A percentile compares a stretch with the other conserved stretches of the same genome.
Evolutionary conservation across 2,888 invertebrate species (phyloP).

Genomic region (Andrena trimmerana): DNA sequence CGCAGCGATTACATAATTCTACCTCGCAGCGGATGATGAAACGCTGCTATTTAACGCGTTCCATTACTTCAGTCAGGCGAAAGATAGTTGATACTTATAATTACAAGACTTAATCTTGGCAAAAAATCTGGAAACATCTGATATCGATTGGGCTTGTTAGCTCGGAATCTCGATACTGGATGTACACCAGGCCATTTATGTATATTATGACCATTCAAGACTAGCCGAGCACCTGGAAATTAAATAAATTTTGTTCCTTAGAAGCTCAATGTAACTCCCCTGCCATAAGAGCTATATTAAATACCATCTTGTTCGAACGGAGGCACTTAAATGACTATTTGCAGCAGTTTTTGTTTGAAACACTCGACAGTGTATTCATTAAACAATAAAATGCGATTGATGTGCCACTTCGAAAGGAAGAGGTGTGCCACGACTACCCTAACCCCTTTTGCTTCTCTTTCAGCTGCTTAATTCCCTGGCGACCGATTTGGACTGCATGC

Average conservation of each 20-base stretch:
- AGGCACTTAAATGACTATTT: background rate
- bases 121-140: no score
- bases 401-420: slow-evolving; percentile 31
- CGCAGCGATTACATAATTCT: slow-evolving; percentile 4
- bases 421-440: slow-evolving; percentile 26
- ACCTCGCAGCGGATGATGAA: background rate
- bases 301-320: background rate
- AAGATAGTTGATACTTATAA: no score
- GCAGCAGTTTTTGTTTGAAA: slow-evolving; percentile 29
- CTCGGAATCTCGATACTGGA: no score
- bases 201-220: no score
- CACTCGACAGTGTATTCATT: slow-evolving; percentile 28
- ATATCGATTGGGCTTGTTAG: no score
- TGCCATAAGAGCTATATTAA: background rate
- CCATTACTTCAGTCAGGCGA: background rate
- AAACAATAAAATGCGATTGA: slow-evolving; percentile 49
- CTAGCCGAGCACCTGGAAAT: no score
- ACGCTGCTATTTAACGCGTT: background rate
- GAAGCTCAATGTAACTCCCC: no score
- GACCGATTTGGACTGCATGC: slow-evolving; percentile 94
- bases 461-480: slow-evolving; percentile 94
- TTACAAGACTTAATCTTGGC: no score
- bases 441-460: slow-evolving; percentile 81
- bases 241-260: no score
- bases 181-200: no score